Percentiles rank a stretch among this genome's conserved stretches.
phyloP scores from a whole-genome alignment of 2,113 vertebrate species.

The Boleophthalmus pectinirostris region DNA sequence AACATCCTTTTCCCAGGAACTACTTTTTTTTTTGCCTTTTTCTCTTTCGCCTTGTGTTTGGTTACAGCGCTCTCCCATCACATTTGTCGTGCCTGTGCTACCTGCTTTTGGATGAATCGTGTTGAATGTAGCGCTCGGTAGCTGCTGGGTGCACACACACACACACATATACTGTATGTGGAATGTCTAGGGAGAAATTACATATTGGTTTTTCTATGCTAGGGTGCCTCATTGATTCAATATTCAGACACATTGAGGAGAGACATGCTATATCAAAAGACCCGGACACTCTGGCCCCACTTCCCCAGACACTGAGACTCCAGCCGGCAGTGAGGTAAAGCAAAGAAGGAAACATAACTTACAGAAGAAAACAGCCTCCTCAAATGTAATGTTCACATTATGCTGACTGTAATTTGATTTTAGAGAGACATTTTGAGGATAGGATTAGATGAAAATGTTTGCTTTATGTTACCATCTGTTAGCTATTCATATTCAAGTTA shows the following conservation, averaged over 20 bases:
- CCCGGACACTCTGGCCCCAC: conserved; percentile 32
- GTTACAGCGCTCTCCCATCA: conserved; percentile 18
- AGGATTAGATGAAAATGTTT: not conserved
- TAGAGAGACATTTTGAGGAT: not conserved
- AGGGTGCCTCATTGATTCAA: conserved; percentile 63
- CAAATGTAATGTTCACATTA: not conserved
- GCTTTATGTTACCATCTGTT: not conserved
- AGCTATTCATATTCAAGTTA: not conserved
- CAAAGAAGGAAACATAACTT: not conserved
- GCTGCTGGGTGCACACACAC: conserved; percentile 52
- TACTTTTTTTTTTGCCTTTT: conserved; percentile 7
- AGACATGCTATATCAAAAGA: conserved; percentile 51
- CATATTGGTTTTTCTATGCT: conserved; percentile 60
- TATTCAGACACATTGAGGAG: conserved; percentile 56
- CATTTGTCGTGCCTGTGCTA: not conserved
- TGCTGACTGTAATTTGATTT: not conserved
- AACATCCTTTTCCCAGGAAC: not conserved
- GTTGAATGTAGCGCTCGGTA: not conserved
- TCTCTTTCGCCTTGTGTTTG: not conserved
- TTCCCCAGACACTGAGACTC: conserved; percentile 31
- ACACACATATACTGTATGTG: conserved; percentile 21
- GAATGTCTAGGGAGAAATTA: conserved; percentile 53
- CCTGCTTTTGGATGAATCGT: conserved; percentile 43
- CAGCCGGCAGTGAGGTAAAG: not conserved
- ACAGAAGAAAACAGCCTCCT: not conserved